These are phyloP conservation scores for Pemphigus obesinymphae DNA, from an alignment of 1,140 invertebrate genomes.

Conservation along the genomic window DNA sequence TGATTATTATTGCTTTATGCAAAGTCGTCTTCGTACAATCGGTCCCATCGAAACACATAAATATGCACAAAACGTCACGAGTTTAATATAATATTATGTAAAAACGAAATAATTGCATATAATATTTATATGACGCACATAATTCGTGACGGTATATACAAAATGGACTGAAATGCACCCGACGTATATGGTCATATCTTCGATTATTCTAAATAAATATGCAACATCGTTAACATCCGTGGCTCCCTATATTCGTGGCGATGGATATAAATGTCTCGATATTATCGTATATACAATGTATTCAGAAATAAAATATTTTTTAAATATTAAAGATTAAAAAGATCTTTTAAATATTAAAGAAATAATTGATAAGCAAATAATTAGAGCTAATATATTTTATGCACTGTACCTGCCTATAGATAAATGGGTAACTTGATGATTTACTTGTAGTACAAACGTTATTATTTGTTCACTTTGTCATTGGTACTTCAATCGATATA, in stretches of 20 bases:
- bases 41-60: neutral
- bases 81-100: neutral
- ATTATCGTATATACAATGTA: neutral
- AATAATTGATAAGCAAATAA: no score
- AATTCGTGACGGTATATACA: neutral
- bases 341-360: no score
- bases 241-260: neutral
- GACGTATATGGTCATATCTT: neutral
- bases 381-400: no score
- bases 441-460: no score
- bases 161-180: neutral
- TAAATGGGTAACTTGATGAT: no score
- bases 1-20: neutral
- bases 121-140: no score
- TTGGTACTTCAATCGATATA: no score
- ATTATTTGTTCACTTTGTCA: no score
- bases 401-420: no score
- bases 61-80: neutral
- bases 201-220: conserved; percentile 11
- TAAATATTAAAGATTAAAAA: no score
- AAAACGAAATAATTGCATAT: neutral
- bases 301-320: no score
- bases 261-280: neutral
- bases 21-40: neutral
- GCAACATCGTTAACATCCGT: neutral